These are phyloP conservation scores for Hermatobates lingyangjiaoensis DNA, from an alignment of 1,140 invertebrate species.

Conservation along the genomic window DNA sequence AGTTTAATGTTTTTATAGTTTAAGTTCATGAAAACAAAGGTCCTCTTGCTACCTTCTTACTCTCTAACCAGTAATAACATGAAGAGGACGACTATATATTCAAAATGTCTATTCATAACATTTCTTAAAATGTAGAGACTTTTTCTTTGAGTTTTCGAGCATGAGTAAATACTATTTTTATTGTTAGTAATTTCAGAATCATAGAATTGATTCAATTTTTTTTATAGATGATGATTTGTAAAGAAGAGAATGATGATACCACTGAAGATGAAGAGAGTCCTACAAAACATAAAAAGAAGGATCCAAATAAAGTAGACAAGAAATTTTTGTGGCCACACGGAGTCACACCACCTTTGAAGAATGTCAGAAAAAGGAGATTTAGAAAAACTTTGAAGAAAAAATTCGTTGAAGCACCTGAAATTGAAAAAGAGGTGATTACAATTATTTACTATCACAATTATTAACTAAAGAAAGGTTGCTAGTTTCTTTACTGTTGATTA, in stretches of 20 bases:
- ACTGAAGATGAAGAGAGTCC: constrained; percentile 61
- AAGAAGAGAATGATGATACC: constrained; percentile 62
- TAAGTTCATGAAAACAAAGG: no score
- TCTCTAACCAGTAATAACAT: no score
- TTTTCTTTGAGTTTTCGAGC: background rate
- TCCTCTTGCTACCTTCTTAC: no score
- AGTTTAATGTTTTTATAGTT: background rate
- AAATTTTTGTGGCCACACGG: constrained; percentile 88
- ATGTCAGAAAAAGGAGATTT: constrained; percentile 80
- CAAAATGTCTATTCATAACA: no score
- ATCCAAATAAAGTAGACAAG: constrained; percentile 81
- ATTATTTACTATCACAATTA: background rate
- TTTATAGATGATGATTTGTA: constrained; percentile 54
- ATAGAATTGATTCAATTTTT: background rate
- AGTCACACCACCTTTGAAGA: constrained; percentile 83
- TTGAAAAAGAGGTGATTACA: constrained; percentile 72
- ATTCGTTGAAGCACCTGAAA: constrained; percentile 89
- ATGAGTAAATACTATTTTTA: background rate
- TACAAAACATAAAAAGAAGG: constrained; percentile 73
- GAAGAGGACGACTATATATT: no score
- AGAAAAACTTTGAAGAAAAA: constrained; percentile 92
- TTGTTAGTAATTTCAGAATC: background rate
- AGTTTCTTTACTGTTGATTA: no score
- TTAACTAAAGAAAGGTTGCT: no score
- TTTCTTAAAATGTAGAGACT: background rate